These are phyloP conservation scores for Lepilemur septentrionalis DNA, from an alignment of 2,797 vertebrate species.

Conservation along the genomic window DNA sequence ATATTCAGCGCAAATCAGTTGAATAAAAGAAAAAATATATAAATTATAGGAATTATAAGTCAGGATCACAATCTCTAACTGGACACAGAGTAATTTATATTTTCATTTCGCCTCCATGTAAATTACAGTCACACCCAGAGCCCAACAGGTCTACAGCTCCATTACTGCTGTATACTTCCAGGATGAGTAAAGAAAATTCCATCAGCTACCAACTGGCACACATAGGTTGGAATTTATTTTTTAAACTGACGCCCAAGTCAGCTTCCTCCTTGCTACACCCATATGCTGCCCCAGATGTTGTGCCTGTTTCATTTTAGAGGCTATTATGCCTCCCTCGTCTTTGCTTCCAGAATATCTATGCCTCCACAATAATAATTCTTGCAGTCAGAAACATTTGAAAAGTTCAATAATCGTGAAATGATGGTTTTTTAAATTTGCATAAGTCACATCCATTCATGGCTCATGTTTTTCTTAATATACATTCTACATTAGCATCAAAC, in stretches of 20 bases:
- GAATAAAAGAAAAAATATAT: background rate
- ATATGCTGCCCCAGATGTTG: constrained; percentile 58
- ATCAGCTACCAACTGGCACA: constrained; percentile 37
- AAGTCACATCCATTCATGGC: constrained; percentile 58
- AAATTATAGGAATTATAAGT: constrained; percentile 20
- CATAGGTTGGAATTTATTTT: constrained; percentile 44
- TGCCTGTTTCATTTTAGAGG: constrained; percentile 50
- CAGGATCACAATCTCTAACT: constrained; percentile 25
- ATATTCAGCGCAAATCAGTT: background rate
- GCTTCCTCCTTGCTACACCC: constrained; percentile 28
- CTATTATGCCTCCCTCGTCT: constrained; percentile 38
- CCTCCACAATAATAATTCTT: constrained; percentile 53
- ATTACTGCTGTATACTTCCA: background rate
- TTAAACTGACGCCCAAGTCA: constrained; percentile 21
- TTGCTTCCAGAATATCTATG: constrained; percentile 47
- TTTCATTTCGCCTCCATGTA: background rate
- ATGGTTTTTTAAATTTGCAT: constrained; percentile 58
- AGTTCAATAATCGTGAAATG: constrained; percentile 41
- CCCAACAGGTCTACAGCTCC: background rate
- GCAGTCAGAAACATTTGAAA: constrained; percentile 61
- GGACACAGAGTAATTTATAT: background rate
- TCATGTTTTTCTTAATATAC: constrained; percentile 58
- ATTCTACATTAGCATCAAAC: constrained; percentile 40
- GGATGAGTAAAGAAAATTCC: constrained; percentile 45
- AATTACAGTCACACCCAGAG: constrained; percentile 42